Evolutionary conservation across 2,113 vertebrate species (phyloP), one percentile per base, ranked within the genome.

Genomic region (Atractosteus spatula): DNA sequence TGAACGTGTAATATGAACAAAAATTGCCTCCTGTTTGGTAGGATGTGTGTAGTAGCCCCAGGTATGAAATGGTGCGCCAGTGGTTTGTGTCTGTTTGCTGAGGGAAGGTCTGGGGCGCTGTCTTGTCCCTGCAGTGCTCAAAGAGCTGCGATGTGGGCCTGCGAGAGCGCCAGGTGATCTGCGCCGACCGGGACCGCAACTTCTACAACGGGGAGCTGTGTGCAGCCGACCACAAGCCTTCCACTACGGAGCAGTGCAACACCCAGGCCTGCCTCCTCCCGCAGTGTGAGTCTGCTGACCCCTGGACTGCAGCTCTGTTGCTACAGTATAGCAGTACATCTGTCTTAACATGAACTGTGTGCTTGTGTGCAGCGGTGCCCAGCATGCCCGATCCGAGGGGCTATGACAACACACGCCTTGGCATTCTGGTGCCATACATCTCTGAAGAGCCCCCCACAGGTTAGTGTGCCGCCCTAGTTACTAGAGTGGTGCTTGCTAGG

Each of bases 121-220:
- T 29, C 45, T 17, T 74, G 8, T 70, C 76, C 4, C 66, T 55
- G 41, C 82, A 99, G 97, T 99, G 97, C 82, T 96, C 97, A 0
- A 93, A 82, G 84, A 99, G 96, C 85, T 99, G 97, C 42, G 71
- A 70, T 65, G 89, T 89, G 0, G 97, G 97, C 43, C 89, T 91
- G 8, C 86, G 95, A 73, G 95, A 93, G 4, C 92, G 97, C 1
- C 95, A 94, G 82, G 96, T 97, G 75, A 84, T 94, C 86, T 99
- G 97, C 29, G 91, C 96, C 2, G 84, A 94, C 0, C 70, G 74
- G 0, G 86, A 94, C 0, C 91, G 91, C 71, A 89, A 89, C 75
- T 81, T 92, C 79, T 92, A 94, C 79, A 81, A 82, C 17, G 85
- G 87, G 13, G 87, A 89, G 72, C 89, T 51, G 0, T 99, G 97